These are phyloP conservation scores for Halcyon smyrnensis DNA, from an alignment of 2,797 vertebrate genomes.

Conservation along the genomic window DNA sequence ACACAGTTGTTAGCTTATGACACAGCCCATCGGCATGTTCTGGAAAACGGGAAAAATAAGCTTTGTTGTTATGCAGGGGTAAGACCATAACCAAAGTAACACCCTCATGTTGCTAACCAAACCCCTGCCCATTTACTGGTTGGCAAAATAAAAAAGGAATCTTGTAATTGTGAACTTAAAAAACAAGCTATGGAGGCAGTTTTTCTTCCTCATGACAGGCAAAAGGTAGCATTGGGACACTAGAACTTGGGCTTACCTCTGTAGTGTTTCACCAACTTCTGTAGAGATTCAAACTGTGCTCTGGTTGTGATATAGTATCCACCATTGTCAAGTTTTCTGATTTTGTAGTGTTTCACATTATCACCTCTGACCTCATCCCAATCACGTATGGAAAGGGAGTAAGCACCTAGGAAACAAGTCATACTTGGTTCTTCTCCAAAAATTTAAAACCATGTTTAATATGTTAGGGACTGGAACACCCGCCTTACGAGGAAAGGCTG, in stretches of 20 bases:
- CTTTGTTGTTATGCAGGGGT: background rate
- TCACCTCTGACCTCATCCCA: constrained; percentile 94
- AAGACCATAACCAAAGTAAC: background rate
- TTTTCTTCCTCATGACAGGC: background rate
- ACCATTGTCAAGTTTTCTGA: constrained; percentile 94
- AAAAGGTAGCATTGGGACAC: background rate
- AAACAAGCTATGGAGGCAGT: background rate
- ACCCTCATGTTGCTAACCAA: background rate
- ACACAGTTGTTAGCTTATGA: constrained; percentile 92
- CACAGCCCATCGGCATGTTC: constrained; percentile 95
- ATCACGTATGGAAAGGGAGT: constrained; percentile 94
- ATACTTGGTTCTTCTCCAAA: background rate
- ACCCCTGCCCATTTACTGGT: background rate
- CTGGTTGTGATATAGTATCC: constrained; percentile 96
- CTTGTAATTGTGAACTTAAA: background rate
- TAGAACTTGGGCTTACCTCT: constrained; percentile 81
- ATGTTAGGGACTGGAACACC: no score
- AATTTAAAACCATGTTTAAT: background rate
- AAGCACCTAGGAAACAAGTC: constrained; percentile 84
- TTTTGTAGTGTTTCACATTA: constrained; percentile 98
- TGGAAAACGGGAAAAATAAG: constrained; percentile 67
- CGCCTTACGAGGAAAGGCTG: no score
- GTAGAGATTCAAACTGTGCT: constrained; percentile 92
- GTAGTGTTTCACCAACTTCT: constrained; percentile 95
- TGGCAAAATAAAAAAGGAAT: background rate